Base-by-base conservation (phyloP, 2,113 vertebrate species). In the Conger conger region DNA sequence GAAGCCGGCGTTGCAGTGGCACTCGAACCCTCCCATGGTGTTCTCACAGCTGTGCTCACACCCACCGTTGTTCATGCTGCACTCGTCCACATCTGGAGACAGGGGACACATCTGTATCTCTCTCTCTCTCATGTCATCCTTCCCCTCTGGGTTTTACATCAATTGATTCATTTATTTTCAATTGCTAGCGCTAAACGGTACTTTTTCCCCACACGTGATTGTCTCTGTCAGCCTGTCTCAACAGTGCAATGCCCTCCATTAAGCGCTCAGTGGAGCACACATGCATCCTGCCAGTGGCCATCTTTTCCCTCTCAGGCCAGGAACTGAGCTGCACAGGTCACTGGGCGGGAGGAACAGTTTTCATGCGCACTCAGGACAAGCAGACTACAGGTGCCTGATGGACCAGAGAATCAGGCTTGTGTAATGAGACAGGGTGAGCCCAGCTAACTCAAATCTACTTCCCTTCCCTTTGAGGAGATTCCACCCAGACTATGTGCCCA, bases 41-140 rank as follows among this genome's bases (percentile, higher is more conserved):
- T 99, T 99, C 92, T 97, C 94, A 89, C 98, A 99, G 54, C 93
- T 91, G 85, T 99, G 97, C 82, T 97, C 95, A 90, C 98, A 99
- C 23, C 97, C 98, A 15, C 97, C 98, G 2, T 99, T 98, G 95
- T 97, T 97, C 92, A 97, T 63, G 17, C 97, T 98, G 93, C 98
- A 99, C 90, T 99, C 98, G 27, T 99, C 96, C 84, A 97, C 94
- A 87, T 99, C 98, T 99, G 87, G 53, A 89, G 92, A 87, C 87
- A 82, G 84, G 38, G 84, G 81, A 37, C 76, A 82, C 84, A 87
- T 50, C 30, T n/a, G n/a, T n/a, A 33, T 53, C 18, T 20, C 27
- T 9, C 1, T 27, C 20, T 79, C 76, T 42, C 38, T n/a, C 57
- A n/a, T 35, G 8, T 20, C 36, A 11, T 11, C 17, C 18, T 2